These are phyloP conservation scores for Larimichthys crocea DNA, from an alignment of 2,113 vertebrate species.

Conservation along the genomic window DNA sequence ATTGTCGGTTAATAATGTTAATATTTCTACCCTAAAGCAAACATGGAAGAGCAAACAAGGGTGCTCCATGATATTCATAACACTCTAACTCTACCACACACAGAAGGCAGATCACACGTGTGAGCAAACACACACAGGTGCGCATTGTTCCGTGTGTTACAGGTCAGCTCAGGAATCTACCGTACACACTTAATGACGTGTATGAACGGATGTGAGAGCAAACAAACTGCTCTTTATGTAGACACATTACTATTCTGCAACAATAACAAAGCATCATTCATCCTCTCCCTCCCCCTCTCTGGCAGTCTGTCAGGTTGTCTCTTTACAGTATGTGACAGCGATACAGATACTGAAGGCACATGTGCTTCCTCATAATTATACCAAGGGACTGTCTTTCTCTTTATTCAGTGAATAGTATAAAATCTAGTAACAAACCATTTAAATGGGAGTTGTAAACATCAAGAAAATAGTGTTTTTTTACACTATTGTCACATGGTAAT, in stretches of 20 bases:
- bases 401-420: too few species aligned
- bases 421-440: not conserved
- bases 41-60: constrained; percentile 61
- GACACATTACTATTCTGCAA: constrained; percentile 49
- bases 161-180: constrained; percentile 62
- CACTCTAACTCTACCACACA: not conserved
- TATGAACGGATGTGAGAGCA: constrained; percentile 37
- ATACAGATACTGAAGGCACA: not conserved
- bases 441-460: not conserved
- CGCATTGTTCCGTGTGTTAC: constrained; percentile 30
- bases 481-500: not conserved
- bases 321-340: not conserved
- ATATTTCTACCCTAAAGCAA: constrained; percentile 40
- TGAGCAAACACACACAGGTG: constrained; percentile 47
- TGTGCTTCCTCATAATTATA: constrained; percentile 1
- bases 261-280: constrained; percentile 51
- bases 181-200: constrained; percentile 40
- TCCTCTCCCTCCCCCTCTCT: not conserved
- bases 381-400: too few species aligned
- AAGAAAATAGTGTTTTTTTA: not conserved
- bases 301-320: constrained; percentile 8
- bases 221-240: constrained; percentile 41
- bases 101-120: constrained; percentile 22
- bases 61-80: constrained; percentile 19
- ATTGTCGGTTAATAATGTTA: constrained; percentile 37